Evolutionary conservation across 1,140 invertebrate species (phyloP).

Genomic region (Calliopsis andreniformis): DNA sequence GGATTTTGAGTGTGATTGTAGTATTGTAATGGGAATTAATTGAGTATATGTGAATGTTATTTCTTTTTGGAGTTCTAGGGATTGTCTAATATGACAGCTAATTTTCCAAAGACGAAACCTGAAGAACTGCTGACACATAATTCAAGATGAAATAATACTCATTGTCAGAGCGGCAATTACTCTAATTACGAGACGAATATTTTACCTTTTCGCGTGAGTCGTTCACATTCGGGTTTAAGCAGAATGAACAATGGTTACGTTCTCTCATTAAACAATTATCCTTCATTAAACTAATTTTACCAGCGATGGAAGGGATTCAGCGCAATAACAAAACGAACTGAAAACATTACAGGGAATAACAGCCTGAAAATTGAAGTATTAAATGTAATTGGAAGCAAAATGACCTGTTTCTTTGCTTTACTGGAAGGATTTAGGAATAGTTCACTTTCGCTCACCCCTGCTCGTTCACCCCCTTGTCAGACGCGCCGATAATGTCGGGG

Average conservation of each 20-base stretch:
- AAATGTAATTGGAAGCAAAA: background rate
- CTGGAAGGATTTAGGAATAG: background rate
- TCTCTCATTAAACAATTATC: constrained; percentile 28
- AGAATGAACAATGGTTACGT: constrained; percentile 5
- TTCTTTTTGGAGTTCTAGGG: no score
- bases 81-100: no score
- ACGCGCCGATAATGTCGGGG: background rate
- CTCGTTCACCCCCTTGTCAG: background rate
- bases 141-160: background rate
- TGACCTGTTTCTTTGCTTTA: no score
- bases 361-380: background rate
- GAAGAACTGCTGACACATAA: no score
- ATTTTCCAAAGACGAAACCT: no score
- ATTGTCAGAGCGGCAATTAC: background rate
- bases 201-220: background rate
- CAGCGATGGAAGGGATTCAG: background rate
- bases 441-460: background rate
- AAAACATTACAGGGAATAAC: background rate
- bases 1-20: no score
- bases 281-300: constrained; percentile 25
- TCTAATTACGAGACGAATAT: constrained; percentile 21
- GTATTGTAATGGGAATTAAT: no score
- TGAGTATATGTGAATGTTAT: no score
- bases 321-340: background rate
- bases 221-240: background rate